These are phyloP conservation scores for Perognathus longimembris DNA, from an alignment of 2,113 vertebrate genomes.

Conservation along the genomic window DNA sequence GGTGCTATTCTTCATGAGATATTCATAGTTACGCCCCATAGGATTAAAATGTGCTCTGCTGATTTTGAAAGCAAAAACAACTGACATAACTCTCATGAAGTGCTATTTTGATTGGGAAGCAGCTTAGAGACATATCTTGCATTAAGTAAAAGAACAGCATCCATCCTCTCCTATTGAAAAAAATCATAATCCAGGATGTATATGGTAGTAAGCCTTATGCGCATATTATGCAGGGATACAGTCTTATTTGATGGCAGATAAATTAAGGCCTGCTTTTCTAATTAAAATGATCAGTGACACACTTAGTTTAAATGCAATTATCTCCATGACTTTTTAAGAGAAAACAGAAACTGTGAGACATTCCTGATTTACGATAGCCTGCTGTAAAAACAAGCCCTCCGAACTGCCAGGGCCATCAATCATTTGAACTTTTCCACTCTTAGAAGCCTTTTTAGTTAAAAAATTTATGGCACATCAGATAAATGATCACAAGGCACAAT, in stretches of 20 bases:
- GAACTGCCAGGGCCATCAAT: not conserved
- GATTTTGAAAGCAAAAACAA: constrained; percentile 25
- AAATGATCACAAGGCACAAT: not conserved
- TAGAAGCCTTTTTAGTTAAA: not conserved
- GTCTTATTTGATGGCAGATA: not conserved
- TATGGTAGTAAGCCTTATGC: not conserved
- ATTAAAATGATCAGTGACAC: not conserved
- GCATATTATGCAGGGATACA: not conserved
- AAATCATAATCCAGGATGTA: not conserved
- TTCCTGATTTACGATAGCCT: not conserved
- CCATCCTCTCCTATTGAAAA: not conserved
- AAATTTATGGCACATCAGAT: not conserved
- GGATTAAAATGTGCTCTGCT: not conserved
- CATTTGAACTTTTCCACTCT: not conserved
- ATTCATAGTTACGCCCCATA: not conserved
- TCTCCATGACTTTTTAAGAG: not conserved
- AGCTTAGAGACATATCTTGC: not conserved
- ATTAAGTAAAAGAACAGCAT: not conserved
- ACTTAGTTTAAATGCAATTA: not conserved
- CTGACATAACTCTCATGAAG: not conserved
- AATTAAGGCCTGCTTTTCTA: not conserved
- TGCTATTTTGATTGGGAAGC: not conserved
- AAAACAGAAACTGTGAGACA: not conserved
- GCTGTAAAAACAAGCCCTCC: not conserved
- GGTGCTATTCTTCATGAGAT: not conserved